Conservation (phyloP, 1,140 invertebrate genomes). For the Mya arenaria region DNA sequence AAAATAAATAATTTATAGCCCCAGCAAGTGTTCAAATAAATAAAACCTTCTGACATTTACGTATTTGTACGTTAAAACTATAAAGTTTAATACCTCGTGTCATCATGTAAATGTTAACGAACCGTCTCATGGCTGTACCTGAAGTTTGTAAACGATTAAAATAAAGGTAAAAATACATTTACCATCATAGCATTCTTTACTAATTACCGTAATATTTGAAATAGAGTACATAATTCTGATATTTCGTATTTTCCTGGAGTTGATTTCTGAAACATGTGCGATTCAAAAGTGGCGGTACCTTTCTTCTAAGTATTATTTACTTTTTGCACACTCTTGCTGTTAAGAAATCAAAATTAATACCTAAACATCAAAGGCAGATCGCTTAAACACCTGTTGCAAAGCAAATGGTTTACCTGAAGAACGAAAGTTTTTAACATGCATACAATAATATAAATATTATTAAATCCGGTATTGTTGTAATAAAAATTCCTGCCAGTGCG, state of each 20-base stretch:
- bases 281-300: background rate
- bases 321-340: constrained; percentile 3
- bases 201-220: no score
- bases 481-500: no score
- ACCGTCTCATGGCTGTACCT: background rate
- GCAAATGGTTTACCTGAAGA: no score
- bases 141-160: background rate
- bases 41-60: constrained; percentile 14
- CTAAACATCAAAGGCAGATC: constrained; percentile 21
- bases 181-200: no score
- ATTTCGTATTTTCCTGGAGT: no score
- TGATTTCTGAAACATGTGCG: constrained; percentile 23
- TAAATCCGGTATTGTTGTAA: no score
- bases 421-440: no score
- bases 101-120: background rate
- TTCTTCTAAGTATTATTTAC: constrained; percentile 17
- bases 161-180: no score
- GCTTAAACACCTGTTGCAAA: constrained; percentile 38
- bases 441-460: no score
- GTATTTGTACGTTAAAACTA: background rate
- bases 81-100: background rate
- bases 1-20: constrained; percentile 20
- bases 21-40: constrained; percentile 40
- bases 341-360: background rate
- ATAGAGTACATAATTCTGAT: no score